These are phyloP conservation scores for Gobionotothen gibberifrons DNA, from an alignment of 2,797 vertebrate species.

Conservation along the genomic window DNA sequence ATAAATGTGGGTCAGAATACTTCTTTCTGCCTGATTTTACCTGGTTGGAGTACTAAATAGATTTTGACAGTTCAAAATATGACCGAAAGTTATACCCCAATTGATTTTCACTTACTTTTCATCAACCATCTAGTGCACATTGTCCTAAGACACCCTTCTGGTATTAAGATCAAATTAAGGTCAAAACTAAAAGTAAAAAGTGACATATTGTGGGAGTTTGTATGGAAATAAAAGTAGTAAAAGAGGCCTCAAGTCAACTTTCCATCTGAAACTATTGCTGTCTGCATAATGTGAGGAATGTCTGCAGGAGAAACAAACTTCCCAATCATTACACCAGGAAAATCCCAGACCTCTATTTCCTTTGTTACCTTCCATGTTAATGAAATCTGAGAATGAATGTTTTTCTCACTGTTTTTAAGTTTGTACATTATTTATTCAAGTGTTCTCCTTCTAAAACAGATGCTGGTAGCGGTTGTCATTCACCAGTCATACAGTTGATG, in stretches of 20 bases:
- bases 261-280: neutral
- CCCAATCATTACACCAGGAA: neutral
- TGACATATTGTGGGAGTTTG: neutral
- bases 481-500: neutral
- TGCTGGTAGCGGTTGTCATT: constrained; percentile 3
- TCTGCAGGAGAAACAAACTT: constrained; percentile 2
- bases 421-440: constrained; percentile 60
- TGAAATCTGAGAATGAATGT: constrained; percentile 43
- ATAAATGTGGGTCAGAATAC: constrained; percentile 20
- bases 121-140: neutral
- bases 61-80: too few species aligned
- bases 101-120: constrained; percentile 19
- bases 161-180: too few species aligned
- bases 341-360: constrained; percentile 10
- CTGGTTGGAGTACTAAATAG: neutral
- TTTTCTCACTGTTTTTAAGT: constrained; percentile 51
- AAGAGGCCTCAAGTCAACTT: neutral
- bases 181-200: constrained; percentile 1
- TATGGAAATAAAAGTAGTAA: neutral
- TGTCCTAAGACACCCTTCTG: neutral
- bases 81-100: neutral
- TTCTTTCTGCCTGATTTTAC: constrained; percentile 27
- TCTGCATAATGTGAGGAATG: constrained; percentile 6
- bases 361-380: constrained; percentile 29
- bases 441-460: constrained; percentile 34